These are phyloP conservation scores for Pangasius sanitwongsei DNA, from an alignment of 2,797 vertebrate species.

Conservation along the genomic window DNA sequence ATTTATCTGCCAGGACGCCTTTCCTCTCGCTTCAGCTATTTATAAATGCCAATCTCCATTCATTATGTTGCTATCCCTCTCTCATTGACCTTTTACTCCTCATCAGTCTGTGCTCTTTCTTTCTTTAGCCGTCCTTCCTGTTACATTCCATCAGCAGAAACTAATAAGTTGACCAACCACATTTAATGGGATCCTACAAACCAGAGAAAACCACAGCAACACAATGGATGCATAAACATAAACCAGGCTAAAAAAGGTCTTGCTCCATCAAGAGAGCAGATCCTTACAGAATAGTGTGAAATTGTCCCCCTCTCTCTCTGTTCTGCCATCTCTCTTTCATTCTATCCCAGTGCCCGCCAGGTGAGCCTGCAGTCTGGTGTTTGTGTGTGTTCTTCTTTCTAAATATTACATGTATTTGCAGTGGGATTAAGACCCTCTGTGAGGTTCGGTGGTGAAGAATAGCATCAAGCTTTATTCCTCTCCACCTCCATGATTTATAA, in stretches of 20 bases:
- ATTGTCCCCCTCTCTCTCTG: background rate
- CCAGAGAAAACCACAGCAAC: background rate
- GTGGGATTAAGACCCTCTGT: background rate
- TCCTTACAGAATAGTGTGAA: background rate
- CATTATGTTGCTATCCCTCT: conserved; percentile 40
- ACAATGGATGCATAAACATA: background rate
- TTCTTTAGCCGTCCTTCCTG: background rate
- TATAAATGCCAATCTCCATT: conserved; percentile 57
- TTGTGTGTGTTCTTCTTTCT: background rate
- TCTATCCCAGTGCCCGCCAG: background rate
- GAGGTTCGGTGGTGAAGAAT: background rate
- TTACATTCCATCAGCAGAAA: conserved; percentile 20
- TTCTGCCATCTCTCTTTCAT: background rate
- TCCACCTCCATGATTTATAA: conserved; percentile 47
- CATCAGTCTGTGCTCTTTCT: conserved; percentile 23
- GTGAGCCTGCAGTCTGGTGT: background rate
- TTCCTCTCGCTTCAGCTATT: conserved; percentile 55
- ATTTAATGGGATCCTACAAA: conserved; percentile 24
- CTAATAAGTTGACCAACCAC: background rate
- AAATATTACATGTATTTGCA: conserved; percentile 14
- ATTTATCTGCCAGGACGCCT: conserved; percentile 55
- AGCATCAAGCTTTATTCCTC: conserved; percentile 36
- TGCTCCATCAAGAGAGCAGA: background rate
- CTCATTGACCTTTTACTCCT: conserved; percentile 41
- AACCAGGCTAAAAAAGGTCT: background rate